Conservation (phyloP, 92 coral and sea anemone genomes). For the Epizoanthus stellaris region DNA sequence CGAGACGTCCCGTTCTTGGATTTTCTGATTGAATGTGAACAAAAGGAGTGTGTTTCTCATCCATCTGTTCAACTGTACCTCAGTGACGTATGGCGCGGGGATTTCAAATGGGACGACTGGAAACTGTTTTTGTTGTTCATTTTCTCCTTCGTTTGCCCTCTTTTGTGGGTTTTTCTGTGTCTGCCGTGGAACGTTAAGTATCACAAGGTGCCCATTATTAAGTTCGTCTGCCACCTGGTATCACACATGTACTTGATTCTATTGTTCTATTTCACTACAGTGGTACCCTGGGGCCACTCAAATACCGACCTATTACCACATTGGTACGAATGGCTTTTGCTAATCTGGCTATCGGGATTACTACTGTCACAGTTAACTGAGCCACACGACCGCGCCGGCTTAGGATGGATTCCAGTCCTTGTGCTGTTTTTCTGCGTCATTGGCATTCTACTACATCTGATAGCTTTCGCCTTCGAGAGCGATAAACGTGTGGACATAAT, state of each 20-base stretch:
- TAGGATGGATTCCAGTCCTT: conserved; percentile 95
- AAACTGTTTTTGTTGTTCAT: conserved; percentile 88
- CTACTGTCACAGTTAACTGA: conserved; percentile 94
- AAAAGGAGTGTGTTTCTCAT: conserved; percentile 94
- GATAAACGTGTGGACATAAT: conserved; percentile 68
- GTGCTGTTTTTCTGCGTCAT: conserved; percentile 81
- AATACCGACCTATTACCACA: conserved; percentile 68
- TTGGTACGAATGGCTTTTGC: conserved; percentile 93
- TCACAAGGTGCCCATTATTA: conserved; percentile 92
- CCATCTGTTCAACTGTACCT: conserved; percentile 96
- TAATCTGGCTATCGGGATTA: conserved; percentile 93
- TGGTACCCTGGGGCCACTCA: conserved; percentile 88
- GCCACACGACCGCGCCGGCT: conserved; percentile 96
- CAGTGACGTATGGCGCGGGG: conserved; percentile 98
- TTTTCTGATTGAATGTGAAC: conserved; percentile 93
- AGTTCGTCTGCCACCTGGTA: conserved; percentile 95
- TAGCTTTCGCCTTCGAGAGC: conserved; percentile 79
- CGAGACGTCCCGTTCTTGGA: conserved; percentile 93
- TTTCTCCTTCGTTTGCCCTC: conserved; percentile 84
- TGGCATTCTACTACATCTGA: conserved; percentile 84
- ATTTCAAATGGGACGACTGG: conserved; percentile 95
- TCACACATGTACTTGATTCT: conserved; percentile 94
- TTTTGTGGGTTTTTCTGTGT: conserved; percentile 91
- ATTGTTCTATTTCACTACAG: conserved; percentile 84
- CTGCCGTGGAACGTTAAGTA: conserved; percentile 96